Evolutionary conservation across 2,113 vertebrate species (phyloP).

Genomic region (Rhinogobius similis): DNA sequence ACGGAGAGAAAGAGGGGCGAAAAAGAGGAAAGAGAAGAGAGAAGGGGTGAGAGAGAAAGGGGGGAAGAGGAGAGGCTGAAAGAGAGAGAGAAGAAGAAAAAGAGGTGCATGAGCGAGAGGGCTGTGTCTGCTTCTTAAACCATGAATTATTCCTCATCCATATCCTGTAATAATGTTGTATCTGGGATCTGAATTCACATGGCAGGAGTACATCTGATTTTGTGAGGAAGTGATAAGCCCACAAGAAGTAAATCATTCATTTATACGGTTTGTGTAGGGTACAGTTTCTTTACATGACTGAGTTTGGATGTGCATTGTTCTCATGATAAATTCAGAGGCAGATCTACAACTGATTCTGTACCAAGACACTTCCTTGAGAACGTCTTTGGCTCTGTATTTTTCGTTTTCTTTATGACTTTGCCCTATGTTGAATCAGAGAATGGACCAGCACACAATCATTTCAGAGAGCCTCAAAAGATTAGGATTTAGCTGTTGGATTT

Average conservation of each 20-base stretch:
- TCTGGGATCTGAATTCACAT: slow-evolving; percentile 15
- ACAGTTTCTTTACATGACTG: not conserved
- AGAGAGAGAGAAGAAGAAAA: too few species aligned
- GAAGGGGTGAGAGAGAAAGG: not conserved
- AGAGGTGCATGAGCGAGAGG: not conserved
- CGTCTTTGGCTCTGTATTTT: not conserved
- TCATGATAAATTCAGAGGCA: not conserved
- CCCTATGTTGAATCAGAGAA: too few species aligned
- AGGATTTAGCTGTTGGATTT: too few species aligned
- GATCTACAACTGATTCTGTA: not conserved
- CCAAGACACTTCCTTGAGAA: not conserved
- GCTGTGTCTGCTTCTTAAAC: not conserved
- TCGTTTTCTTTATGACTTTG: not conserved
- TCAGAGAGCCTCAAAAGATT: too few species aligned
- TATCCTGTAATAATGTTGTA: slow-evolving; percentile 15
- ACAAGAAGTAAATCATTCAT: slow-evolving; percentile 6
- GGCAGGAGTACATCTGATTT: slow-evolving; percentile 21
- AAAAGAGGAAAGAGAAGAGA: slow-evolving; percentile 7
- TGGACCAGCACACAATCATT: too few species aligned
- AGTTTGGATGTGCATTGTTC: not conserved
- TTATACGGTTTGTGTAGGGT: not conserved
- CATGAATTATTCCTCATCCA: slow-evolving; percentile 15
- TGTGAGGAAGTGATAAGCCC: slow-evolving; percentile 2
- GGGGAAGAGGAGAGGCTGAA: too few species aligned
- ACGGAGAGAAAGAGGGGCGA: not conserved